These are phyloP conservation scores for Aurelia aurita complex sp. Pacific DNA, from an alignment of 30 jellyfish, hydroid and myxozoan genomes.

Conservation along the genomic window DNA sequence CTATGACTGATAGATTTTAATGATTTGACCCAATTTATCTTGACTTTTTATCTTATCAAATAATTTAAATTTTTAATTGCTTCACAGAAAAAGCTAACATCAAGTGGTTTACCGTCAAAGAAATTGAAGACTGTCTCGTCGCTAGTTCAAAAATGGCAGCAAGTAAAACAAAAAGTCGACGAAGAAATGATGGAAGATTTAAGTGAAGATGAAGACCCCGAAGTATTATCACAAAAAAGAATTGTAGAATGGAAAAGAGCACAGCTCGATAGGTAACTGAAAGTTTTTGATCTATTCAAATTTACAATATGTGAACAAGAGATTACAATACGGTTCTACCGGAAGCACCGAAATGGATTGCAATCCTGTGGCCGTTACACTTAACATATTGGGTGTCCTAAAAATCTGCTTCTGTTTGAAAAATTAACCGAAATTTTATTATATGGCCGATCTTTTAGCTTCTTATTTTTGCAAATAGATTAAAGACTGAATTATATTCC, in stretches of 20 bases:
- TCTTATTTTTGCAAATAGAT: too few species aligned
- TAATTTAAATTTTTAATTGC: background rate
- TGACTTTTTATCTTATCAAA: too few species aligned
- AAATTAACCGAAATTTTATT: too few species aligned
- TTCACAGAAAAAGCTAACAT: slow-evolving; percentile 58
- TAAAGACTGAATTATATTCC: too few species aligned
- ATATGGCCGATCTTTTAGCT: too few species aligned
- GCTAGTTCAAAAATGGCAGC: slow-evolving; percentile 93
- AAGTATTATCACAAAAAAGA: slow-evolving; percentile 65
- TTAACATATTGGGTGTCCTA: too few species aligned
- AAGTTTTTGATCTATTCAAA: too few species aligned
- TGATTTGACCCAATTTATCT: background rate
- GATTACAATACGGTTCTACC: too few species aligned
- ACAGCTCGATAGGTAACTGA: slow-evolving; percentile 63
- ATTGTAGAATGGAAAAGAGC: slow-evolving; percentile 89
- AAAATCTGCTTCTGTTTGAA: too few species aligned
- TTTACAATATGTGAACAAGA: too few species aligned
- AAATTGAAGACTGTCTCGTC: slow-evolving; percentile 87
- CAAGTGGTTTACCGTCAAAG: slow-evolving; percentile 88
- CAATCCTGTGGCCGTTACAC: too few species aligned
- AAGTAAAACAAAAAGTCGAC: slow-evolving; percentile 87
- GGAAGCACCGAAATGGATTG: too few species aligned
- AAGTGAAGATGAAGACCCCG: slow-evolving; percentile 85
- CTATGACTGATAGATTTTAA: background rate
- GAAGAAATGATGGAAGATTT: slow-evolving; percentile 74